Conservation (phyloP, 2,113 vertebrate species). For the Zosterops hypoxanthus region DNA sequence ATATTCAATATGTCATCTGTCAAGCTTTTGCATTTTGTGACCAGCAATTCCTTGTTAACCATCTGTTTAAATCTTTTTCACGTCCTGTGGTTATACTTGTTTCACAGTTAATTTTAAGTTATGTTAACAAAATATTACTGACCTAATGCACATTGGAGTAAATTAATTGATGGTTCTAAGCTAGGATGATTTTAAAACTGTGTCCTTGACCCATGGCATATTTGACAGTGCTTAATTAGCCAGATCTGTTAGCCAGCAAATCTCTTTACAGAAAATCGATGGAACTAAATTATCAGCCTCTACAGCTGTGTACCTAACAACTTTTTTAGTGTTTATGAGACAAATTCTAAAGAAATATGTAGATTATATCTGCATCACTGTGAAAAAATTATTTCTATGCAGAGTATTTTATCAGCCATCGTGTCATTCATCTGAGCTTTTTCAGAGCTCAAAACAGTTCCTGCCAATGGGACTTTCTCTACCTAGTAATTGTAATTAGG, state of each 20-base stretch:
- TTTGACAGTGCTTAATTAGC: neutral
- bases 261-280: neutral
- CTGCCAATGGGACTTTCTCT: neutral
- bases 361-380: neutral
- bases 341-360: neutral
- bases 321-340: neutral
- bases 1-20: neutral
- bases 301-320: neutral
- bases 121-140: neutral
- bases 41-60: neutral
- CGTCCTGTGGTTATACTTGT: neutral
- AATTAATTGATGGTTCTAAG: neutral
- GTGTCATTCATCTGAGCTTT: neutral
- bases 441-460: neutral
- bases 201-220: neutral
- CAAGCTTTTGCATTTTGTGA: neutral
- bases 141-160: neutral
- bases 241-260: neutral
- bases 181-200: neutral
- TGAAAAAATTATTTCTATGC: neutral
- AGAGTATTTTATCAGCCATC: neutral
- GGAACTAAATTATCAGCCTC: neutral
- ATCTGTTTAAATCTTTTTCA: conserved; percentile 23
- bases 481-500: neutral
- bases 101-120: neutral